phyloP scores from a whole-genome alignment of 2,888 invertebrate genomes.

The Sesia bembeciformis region DNA sequence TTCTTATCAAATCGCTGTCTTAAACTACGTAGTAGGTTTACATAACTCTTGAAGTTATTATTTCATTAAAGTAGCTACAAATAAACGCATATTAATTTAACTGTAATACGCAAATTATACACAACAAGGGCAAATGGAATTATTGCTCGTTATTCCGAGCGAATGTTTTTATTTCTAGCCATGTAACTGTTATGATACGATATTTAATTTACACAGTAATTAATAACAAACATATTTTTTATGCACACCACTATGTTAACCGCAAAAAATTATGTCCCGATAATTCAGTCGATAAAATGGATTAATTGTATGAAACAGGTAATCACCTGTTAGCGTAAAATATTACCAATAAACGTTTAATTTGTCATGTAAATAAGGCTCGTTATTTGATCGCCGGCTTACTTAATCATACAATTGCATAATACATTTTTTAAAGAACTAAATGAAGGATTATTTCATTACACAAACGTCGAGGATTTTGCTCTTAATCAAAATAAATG shows the following conservation, averaged over 20 bases:
- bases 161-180: neutral
- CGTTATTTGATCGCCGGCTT: neutral
- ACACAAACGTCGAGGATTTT: too few species aligned
- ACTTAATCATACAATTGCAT: too few species aligned
- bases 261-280: neutral
- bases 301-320: neutral
- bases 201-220: neutral
- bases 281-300: neutral
- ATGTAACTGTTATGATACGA: neutral
- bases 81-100: too few species aligned
- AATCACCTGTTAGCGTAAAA: neutral
- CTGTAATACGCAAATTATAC: neutral
- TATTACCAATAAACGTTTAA: constrained; percentile 4
- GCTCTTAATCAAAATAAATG: too few species aligned
- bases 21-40: too few species aligned
- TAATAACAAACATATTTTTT: neutral
- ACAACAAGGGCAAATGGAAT: neutral
- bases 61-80: too few species aligned
- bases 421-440: too few species aligned
- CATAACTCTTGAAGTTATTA: too few species aligned
- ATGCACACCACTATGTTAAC: neutral
- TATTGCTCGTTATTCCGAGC: neutral
- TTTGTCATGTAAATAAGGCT: constrained; percentile 6
- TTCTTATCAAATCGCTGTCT: too few species aligned
- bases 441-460: too few species aligned